phyloP scores from a whole-genome alignment of 92 coral and sea anemone genomes.

The Paramuricea clavata region DNA sequence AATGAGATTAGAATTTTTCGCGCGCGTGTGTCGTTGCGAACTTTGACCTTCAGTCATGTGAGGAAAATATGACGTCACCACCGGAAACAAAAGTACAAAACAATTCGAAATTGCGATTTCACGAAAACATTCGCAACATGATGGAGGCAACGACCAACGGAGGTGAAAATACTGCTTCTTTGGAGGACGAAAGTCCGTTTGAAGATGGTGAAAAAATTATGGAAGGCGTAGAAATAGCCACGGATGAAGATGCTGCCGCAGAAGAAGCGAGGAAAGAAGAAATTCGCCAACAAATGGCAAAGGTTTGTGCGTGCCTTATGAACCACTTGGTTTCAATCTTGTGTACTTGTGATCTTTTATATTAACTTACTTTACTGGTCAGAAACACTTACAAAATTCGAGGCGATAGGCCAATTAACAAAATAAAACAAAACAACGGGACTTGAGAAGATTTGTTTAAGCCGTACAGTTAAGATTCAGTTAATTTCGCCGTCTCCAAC shows the following conservation, averaged over 20 bases:
- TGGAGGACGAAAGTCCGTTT: slow-evolving; percentile 64
- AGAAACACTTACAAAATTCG: neutral
- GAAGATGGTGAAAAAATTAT: slow-evolving; percentile 59
- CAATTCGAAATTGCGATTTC: neutral
- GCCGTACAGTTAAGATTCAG: neutral
- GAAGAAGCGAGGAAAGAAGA: slow-evolving; percentile 91
- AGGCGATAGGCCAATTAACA: neutral
- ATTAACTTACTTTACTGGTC: neutral
- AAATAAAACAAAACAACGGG: neutral
- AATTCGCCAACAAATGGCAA: slow-evolving; percentile 78
- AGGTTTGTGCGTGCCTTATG: slow-evolving; percentile 67
- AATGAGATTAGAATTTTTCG: neutral
- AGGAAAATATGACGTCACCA: neutral
- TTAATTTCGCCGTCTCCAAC: neutral
- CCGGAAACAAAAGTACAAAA: slow-evolving; percentile 6
- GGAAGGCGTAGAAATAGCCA: slow-evolving; percentile 74
- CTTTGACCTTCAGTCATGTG: slow-evolving; percentile 22
- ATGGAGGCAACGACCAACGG: slow-evolving; percentile 18
- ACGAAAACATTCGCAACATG: slow-evolving; percentile 6
- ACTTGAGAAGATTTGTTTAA: neutral
- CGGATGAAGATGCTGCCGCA: slow-evolving; percentile 83
- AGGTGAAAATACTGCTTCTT: slow-evolving; percentile 13
- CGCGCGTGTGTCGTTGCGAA: neutral
- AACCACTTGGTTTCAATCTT: neutral
- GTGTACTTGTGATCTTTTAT: neutral